These are phyloP conservation scores for Brachionus rubens DNA, from an alignment of 1,140 invertebrate genomes.

Conservation along the genomic window DNA sequence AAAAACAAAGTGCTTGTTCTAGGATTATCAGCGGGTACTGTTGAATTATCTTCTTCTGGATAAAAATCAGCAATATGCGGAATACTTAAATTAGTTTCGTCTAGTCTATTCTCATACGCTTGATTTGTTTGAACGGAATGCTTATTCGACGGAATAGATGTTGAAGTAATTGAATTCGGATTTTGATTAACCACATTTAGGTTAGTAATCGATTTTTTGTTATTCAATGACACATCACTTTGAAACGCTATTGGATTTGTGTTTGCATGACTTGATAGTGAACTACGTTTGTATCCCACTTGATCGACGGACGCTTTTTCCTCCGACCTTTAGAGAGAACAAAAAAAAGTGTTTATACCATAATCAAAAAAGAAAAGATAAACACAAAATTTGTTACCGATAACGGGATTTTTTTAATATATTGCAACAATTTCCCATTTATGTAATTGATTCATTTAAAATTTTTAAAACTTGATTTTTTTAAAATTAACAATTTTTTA, in stretches of 20 bases:
- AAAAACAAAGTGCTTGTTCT: slow-evolving; percentile 36
- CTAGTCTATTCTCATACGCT: slow-evolving; percentile 1
- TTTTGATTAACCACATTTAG: too few species aligned
- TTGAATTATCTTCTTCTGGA: slow-evolving; percentile 6
- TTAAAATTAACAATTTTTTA: background rate
- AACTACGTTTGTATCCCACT: slow-evolving; percentile 28
- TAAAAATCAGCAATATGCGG: slow-evolving; percentile 45
- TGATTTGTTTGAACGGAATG: slow-evolving; percentile 41
- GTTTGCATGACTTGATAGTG: slow-evolving; percentile 15
- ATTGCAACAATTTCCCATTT: slow-evolving; percentile 41
- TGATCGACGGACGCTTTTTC: slow-evolving; percentile 18
- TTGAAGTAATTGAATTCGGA: too few species aligned
- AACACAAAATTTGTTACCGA: background rate
- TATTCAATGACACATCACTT: slow-evolving; percentile 31
- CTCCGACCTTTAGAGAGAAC: background rate
- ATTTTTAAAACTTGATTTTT: background rate
- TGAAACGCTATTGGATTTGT: slow-evolving; percentile 23
- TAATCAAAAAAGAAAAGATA: background rate
- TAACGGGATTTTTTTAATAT: slow-evolving; percentile 25
- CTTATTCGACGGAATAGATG: background rate
- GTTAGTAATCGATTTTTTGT: background rate
- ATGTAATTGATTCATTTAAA: slow-evolving; percentile 32
- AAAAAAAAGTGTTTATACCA: background rate
- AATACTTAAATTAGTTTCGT: slow-evolving; percentile 28
- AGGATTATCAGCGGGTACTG: slow-evolving; percentile 32